Evolutionary conservation across 2,797 vertebrate genomes (phyloP).

Genomic region (Scarus forsteni): DNA sequence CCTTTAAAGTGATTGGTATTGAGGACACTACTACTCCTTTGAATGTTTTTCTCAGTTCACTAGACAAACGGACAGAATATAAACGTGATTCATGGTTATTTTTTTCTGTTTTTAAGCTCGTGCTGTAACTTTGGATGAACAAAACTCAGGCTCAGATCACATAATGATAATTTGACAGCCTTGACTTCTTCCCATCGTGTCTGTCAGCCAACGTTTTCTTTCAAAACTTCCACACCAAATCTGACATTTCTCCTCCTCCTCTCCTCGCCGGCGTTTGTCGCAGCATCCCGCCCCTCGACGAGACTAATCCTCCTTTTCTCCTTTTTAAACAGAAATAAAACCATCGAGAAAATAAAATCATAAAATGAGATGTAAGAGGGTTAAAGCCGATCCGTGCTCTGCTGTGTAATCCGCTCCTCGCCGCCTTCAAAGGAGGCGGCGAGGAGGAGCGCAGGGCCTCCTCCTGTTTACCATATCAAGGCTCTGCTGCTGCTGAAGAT

Average conservation of each 20-base stretch:
- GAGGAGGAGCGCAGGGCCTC: slow-evolving; percentile 23
- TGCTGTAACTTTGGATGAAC: too few relatives aligned
- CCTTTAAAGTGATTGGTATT: too few relatives aligned
- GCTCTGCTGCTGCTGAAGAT: slow-evolving; percentile 34
- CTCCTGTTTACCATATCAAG: slow-evolving; percentile 63
- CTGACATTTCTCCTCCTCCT: not conserved
- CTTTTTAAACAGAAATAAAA: slow-evolving; percentile 48
- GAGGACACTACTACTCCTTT: too few relatives aligned
- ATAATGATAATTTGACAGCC: too few relatives aligned
- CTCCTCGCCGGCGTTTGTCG: not conserved
- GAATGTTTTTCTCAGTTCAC: too few relatives aligned
- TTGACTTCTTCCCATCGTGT: too few relatives aligned
- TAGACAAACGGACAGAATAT: too few relatives aligned
- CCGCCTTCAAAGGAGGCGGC: slow-evolving; percentile 62
- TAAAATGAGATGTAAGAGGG: slow-evolving; percentile 61
- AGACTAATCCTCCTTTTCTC: slow-evolving; percentile 53
- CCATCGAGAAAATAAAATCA: slow-evolving; percentile 57
- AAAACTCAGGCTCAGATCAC: too few relatives aligned
- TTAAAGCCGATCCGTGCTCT: slow-evolving; percentile 50
- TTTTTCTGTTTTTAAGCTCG: too few relatives aligned
- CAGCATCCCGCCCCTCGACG: slow-evolving; percentile 21
- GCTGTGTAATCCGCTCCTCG: slow-evolving; percentile 56
- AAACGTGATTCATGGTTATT: too few relatives aligned
- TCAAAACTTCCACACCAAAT: not conserved
- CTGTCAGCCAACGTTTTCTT: not conserved